Evolutionary conservation across 2,797 vertebrate genomes (phyloP).

Genomic region (Erpetoichthys calabaricus): DNA sequence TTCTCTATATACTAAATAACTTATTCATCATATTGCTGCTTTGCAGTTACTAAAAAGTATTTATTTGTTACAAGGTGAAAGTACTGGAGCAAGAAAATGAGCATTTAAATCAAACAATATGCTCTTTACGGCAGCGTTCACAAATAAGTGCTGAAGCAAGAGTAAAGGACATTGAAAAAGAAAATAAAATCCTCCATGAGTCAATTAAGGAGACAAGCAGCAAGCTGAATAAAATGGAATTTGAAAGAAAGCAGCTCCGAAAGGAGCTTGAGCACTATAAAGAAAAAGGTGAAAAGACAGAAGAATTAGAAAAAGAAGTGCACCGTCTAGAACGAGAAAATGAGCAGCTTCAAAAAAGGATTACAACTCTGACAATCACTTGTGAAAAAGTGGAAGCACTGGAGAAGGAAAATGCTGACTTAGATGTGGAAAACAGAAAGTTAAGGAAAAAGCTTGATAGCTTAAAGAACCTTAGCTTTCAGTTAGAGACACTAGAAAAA

Average conservation of each 20-base stretch:
- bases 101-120: constrained; percentile 75
- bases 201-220: constrained; percentile 86
- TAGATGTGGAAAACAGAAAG: constrained; percentile 76
- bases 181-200: constrained; percentile 88
- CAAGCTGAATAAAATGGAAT: constrained; percentile 83
- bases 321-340: constrained; percentile 79
- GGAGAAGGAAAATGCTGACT: constrained; percentile 80
- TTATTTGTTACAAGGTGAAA: constrained; percentile 54
- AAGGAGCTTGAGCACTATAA: constrained; percentile 82
- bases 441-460: constrained; percentile 79
- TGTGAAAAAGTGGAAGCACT: constrained; percentile 78
- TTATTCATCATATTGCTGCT: constrained; percentile 2
- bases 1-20: constrained; percentile 5
- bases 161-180: constrained; percentile 89
- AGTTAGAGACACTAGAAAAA: constrained; percentile 82
- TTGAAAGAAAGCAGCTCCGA: constrained; percentile 82
- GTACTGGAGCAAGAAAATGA: constrained; percentile 89
- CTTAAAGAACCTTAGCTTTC: constrained; percentile 76
- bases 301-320: constrained; percentile 74
- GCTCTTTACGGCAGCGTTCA: constrained; percentile 77
- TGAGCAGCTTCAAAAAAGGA: constrained; percentile 80
- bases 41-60: not conserved
- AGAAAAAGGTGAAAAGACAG: constrained; percentile 79
- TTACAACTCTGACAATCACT: constrained; percentile 76
- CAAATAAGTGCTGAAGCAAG: constrained; percentile 86